Percentiles rank a stretch among this genome's conserved stretches.
Conservation (phyloP, 2,888 invertebrate species). For the Drosophila tanythrix region DNA sequence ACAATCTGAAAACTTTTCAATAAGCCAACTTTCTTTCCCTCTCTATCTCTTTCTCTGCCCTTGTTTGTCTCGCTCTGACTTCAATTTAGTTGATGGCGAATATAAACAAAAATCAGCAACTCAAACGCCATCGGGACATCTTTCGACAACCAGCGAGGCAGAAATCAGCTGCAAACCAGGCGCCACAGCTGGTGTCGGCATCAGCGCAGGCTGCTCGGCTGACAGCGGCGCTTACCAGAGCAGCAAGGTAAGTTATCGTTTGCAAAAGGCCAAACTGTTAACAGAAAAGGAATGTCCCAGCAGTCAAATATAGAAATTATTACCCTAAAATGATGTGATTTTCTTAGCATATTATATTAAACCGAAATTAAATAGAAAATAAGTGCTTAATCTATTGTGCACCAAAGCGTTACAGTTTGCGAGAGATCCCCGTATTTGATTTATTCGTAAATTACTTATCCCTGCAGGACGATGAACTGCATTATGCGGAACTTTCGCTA, state of each 20-base stretch:
- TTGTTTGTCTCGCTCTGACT: constrained; percentile 11
- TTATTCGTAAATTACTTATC: background rate
- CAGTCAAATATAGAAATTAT: background rate
- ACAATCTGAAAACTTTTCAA: constrained; percentile 61
- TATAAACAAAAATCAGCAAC: constrained; percentile 90
- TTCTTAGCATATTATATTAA: background rate
- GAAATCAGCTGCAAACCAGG: constrained; percentile 84
- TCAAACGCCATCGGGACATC: constrained; percentile 88
- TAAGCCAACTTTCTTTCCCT: constrained; percentile 53
- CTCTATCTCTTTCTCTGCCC: constrained; percentile 17
- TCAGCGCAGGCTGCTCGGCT: constrained; percentile 58
- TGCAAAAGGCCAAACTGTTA: constrained; percentile 29
- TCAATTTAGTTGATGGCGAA: constrained; percentile 87
- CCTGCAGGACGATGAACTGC: constrained; percentile 83
- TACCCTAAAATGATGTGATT: background rate
- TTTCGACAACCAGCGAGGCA: constrained; percentile 85
- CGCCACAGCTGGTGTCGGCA: constrained; percentile 72
- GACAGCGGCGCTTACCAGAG: constrained; percentile 81
- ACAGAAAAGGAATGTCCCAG: constrained; percentile 41
- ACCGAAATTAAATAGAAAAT: background rate
- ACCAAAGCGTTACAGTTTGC: background rate
- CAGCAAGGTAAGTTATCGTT: constrained; percentile 78
- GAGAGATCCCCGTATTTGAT: background rate
- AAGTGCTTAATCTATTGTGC: background rate
- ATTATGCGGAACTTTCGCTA: constrained; percentile 84